Conservation (phyloP, 2,113 vertebrate genomes). For the Grammomys dolichurus region DNA sequence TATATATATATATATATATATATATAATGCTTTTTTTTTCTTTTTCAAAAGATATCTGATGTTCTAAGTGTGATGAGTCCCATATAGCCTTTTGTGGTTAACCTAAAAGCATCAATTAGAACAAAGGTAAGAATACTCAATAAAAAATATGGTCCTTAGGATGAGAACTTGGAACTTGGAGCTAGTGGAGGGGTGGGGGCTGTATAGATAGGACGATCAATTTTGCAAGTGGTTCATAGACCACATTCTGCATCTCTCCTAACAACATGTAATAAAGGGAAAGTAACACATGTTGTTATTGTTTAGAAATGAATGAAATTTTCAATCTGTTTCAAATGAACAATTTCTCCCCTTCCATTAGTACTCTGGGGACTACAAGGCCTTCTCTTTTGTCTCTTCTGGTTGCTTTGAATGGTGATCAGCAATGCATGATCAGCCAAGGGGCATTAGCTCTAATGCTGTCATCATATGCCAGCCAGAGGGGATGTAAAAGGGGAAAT, state of each 20-base stretch:
- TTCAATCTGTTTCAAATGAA: conserved; percentile 81
- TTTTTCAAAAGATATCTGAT: conserved; percentile 33
- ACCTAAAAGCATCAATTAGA: conserved; percentile 41
- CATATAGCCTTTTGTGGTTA: conserved; percentile 30
- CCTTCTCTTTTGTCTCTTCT: conserved; percentile 83
- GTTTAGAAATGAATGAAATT: conserved; percentile 75
- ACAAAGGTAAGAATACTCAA: conserved; percentile 45
- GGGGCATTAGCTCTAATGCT: conserved; percentile 77
- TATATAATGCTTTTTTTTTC: conserved; percentile 15
- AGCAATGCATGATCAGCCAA: conserved; percentile 82
- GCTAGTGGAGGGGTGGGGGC: not conserved
- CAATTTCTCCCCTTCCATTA: conserved; percentile 81
- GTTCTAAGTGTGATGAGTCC: conserved; percentile 1
- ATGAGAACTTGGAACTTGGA: conserved; percentile 4
- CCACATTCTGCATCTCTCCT: conserved; percentile 30
- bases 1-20: not conserved
- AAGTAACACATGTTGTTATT: conserved; percentile 78
- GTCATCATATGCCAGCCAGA: conserved; percentile 72
- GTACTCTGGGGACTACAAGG: conserved; percentile 73
- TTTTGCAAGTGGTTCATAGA: conserved; percentile 44
- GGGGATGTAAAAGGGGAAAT: conserved; percentile 29
- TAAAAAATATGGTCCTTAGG: not conserved
- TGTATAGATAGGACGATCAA: not conserved
- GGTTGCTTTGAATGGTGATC: conserved; percentile 82
- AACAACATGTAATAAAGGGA: conserved; percentile 69